Base-by-base conservation (phyloP, 1,140 invertebrate species). In the Apocrypta bakeri region DNA sequence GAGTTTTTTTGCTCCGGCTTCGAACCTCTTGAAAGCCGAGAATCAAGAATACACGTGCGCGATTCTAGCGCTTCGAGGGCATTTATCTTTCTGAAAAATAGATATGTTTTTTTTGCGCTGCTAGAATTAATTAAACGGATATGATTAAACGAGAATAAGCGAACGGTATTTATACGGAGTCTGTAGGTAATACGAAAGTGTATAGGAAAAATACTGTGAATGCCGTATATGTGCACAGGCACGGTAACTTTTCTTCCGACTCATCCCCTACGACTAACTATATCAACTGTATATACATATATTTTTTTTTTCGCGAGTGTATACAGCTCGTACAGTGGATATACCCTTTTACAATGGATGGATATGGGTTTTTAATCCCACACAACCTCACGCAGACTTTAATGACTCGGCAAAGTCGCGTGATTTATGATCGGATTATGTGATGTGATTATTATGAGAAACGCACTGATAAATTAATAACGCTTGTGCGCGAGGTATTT, bases 361-460 rank as follows among this genome's bases (percentile, higher is more conserved):
- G 14, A n/a, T 25, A 25, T 24, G n/a, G 61, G 61, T 25, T 66
- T 29, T 66, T 29, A 25, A 66, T 66, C 63, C 63, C 63, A 25
- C 63, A 29, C 63, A 17, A 12, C 80, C 83, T 85, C 85, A 81
- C 84, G 86, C 75, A 84, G 84, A 85, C 87, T 87, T 86, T 87
- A 88, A 90, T 87, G 88, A 89, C 85, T 87, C 85, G 84, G 84
- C 85, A 77, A 84, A 87, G 77, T 66, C 77, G 74, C 25, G 81
- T 89, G 89, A 90, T 90, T 90, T 88, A 90, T 89, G 85, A 84
- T 72, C 66, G 84, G 87, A 87, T 89, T 90, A 88, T 87, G 85
- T 89, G 89, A 90, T 87, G 86, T 87, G 87, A 88, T 91, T 89
- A 90, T 89, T 90, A 89, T 83, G 75, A 77, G 71, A 84, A 82